A percentile compares a stretch with the other conserved stretches of the same genome.
Evolutionary conservation across 1,140 invertebrate species (phyloP).

Genomic region (Sesamia nonagrioides): DNA sequence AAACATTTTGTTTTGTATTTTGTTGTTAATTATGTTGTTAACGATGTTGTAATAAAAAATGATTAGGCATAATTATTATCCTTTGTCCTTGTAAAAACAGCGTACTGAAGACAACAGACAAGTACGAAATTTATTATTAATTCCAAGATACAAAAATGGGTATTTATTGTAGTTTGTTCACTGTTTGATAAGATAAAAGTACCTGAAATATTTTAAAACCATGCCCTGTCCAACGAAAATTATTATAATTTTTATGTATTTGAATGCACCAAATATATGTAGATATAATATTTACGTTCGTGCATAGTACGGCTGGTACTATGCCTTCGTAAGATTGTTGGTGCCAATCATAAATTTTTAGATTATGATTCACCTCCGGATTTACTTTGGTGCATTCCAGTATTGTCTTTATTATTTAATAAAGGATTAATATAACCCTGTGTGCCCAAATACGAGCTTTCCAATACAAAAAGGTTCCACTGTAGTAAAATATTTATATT

Average conservation of each 20-base stretch:
- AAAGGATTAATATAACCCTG: not conserved
- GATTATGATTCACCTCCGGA: not conserved
- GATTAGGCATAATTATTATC: constrained; percentile 5
- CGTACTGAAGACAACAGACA: constrained; percentile 6
- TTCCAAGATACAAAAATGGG: constrained; percentile 19
- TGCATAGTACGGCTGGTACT: constrained; percentile 43
- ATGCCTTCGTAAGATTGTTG: constrained; percentile 13
- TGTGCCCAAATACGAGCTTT: constrained; percentile 28
- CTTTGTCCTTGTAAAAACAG: constrained; percentile 10
- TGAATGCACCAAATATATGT: constrained; percentile 27
- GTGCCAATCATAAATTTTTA: not conserved
- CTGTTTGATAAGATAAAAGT: constrained; percentile 38
- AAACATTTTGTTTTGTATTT: constrained; percentile 36
- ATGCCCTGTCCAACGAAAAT: constrained; percentile 30
- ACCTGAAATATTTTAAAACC: constrained; percentile 41
- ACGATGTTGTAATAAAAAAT: constrained; percentile 30
- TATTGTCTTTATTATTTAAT: constrained; percentile 10
- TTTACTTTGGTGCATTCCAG: constrained; percentile 31
- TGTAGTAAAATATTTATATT: not conserved
- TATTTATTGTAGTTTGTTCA: constrained; percentile 32
- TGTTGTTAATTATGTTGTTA: constrained; percentile 46
- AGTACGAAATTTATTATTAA: constrained; percentile 19
- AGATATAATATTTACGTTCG: not conserved
- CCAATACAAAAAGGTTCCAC: constrained; percentile 4
- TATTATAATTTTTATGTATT: constrained; percentile 22